Base-by-base conservation (phyloP, 2,797 vertebrate species). In the Sebastes oblongus region DNA sequence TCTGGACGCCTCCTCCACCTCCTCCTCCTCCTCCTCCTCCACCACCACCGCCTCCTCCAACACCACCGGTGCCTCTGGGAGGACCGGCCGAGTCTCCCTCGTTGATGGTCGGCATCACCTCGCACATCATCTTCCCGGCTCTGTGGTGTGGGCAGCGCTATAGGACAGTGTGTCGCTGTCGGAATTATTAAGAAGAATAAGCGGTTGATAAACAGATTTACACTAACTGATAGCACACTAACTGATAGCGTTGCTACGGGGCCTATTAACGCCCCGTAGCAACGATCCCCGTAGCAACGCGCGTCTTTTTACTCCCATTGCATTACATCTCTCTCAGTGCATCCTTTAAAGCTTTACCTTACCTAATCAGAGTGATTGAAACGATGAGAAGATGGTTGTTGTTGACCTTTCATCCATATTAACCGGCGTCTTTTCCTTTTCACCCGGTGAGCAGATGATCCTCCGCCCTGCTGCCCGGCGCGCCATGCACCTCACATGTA, bases 51-150 rank as follows among this genome's bases (percentile, higher is more conserved):
- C 42, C 18, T 8, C 42, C 42, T 18, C 42, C 42, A 18, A 16
- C 16, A 18, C 42, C 72, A 64, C 90, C 61, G 77, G 88, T 80
- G 73, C 92, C 96, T 66, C 97, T 96, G 0, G 97, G 97, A 89
- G 97, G 96, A 8, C 97, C 96, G 84, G 96, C 93, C 6, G 97
- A 96, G 96, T 99, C 98, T 91, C 98, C 97, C 93, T 99, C 98
- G 6, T 91, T 98, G 92, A 99, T 99, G 89, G 98, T 99, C 89
- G 98, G 98, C 98, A 99, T 99, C 96, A 99, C 98, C 90, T 99
- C 98, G 88, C 98, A 99, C 98, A 99, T 99, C 97, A 97, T 97
- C 94, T 91, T 95, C 18, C 80, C 84, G 29, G 75, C 86, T 77
- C 83, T 50, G 69, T 58, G 80, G 79, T 84, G 61, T 50, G 80